A percentile compares a stretch with the other conserved stretches of the same genome.
These are phyloP conservation scores for Melinaea marsaeus DNA, from an alignment of 2,888 invertebrate genomes.

Conservation along the genomic window DNA sequence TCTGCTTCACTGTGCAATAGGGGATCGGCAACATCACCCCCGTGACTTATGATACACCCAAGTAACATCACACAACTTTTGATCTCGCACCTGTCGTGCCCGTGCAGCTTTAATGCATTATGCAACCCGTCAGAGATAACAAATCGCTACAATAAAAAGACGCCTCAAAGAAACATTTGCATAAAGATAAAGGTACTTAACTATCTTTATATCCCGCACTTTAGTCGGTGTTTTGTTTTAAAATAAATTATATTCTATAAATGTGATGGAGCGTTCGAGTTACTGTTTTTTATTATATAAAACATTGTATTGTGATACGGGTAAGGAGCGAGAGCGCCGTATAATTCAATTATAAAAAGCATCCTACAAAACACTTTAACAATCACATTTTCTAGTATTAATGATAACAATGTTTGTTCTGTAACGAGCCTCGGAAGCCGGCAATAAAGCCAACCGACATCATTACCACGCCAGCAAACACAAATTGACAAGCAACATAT, in stretches of 20 bases:
- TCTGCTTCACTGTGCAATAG: conserved; percentile 43
- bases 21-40: conserved; percentile 30
- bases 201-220: conserved; percentile 27
- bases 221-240: conserved; percentile 24
- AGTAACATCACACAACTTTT: conserved; percentile 37
- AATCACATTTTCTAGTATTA: conserved; percentile 36
- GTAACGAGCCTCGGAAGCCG: conserved; percentile 46
- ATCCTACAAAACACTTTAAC: conserved; percentile 27
- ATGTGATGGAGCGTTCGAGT: conserved; percentile 14
- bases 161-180: conserved; percentile 32
- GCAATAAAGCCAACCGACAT: conserved; percentile 45
- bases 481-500: conserved; percentile 62
- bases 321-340: conserved; percentile 21
- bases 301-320: too few species aligned
- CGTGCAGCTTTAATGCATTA: conserved; percentile 28
- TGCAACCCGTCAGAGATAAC: conserved; percentile 38
- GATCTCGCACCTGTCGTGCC: conserved; percentile 39
- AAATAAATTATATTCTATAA: conserved; percentile 28
- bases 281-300: conserved; percentile 5
- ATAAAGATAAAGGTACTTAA: conserved; percentile 31
- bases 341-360: conserved; percentile 35
- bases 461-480: conserved; percentile 44
- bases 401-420: conserved; percentile 40
- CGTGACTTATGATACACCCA: conserved; percentile 35
- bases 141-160: conserved; percentile 34